Percentiles rank a stretch among this genome's conserved stretches.
These are phyloP conservation scores for Hyposoter dolosus DNA, from an alignment of 2,888 invertebrate species.

Conservation along the genomic window DNA sequence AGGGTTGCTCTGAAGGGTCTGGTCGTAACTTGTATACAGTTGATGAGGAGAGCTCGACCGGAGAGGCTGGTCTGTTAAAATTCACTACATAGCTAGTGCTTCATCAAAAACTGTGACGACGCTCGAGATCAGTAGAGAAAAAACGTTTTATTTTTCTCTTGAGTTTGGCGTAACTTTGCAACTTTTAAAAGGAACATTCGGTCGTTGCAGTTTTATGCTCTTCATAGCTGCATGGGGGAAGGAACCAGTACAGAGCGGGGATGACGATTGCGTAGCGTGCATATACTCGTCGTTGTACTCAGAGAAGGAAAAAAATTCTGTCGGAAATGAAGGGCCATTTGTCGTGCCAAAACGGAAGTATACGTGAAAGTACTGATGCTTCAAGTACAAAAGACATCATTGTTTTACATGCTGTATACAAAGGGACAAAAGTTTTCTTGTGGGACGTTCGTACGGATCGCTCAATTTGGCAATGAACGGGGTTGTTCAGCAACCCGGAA, in stretches of 20 bases:
- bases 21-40: not conserved
- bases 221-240: not conserved
- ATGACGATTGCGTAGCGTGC: not conserved
- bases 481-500: slow-evolving; percentile 28
- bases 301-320: slow-evolving; percentile 2
- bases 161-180: not conserved
- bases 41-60: not conserved
- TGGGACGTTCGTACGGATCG: not conserved
- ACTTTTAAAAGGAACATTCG: not conserved
- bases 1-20: not conserved
- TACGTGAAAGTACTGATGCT: not conserved
- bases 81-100: not conserved
- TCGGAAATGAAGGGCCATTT: slow-evolving; percentile 30
- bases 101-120: not conserved
- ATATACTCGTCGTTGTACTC: slow-evolving; percentile 1
- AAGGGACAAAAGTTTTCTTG: slow-evolving; percentile 5
- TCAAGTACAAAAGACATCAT: not conserved
- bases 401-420: not conserved
- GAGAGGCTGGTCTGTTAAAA: not conserved
- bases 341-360: slow-evolving; percentile 40
- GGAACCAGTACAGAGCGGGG: not conserved
- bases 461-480: slow-evolving; percentile 52
- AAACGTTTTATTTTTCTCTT: not conserved
- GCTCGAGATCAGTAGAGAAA: not conserved
- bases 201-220: not conserved